Base-by-base conservation (phyloP, 2,888 invertebrate genomes). In the Chymomyza procnemis region DNA sequence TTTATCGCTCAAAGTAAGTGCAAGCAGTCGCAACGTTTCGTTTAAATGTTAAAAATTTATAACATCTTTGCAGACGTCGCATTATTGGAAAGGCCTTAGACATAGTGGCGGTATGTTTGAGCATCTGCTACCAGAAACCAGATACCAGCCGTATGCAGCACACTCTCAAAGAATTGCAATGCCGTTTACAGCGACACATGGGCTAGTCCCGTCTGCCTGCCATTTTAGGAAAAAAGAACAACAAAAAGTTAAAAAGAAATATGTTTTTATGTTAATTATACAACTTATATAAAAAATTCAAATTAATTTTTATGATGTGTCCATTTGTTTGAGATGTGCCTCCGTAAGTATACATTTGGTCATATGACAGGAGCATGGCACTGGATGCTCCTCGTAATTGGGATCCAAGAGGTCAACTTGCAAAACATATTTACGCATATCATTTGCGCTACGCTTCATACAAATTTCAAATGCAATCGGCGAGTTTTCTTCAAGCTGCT, bases 261-360 rank as follows among this genome's bases (percentile, higher is more conserved):
- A 16, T 4, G 47, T 46, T 46, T 21, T 54, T 79, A 82, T 74
- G 18, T 54, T 54, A 21, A 18, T 54, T 54, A 54, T 54, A 19
- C 4, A 19, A 22, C 18, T 21, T 54, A 14, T 54, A 14, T 54
- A 54, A 14, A 21, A 19, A 21, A 14, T 50, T 21, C 1, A 54
- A 19, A 54, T 50, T 52, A 52, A 16, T 50, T 21, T 18, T 19
- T 54, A 54, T 18, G 54, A 54, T 18, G 76, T 80, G 59, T 82
- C 85, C 79, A 90, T 84, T 73, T 75, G 79, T 57, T 85, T 84
- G 2, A 91, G 74, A 73, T 91, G 90, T 0, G 90, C 88, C 79
- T 93, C 94, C 4, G 94, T 93, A 14, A 96, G 91, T 82, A 96
- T 95, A 88, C 96, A 96, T 87, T 94, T 96, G 0, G 95, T 95